These are phyloP conservation scores for Aphis gossypii DNA, from an alignment of 1,140 invertebrate species.

Conservation along the genomic window DNA sequence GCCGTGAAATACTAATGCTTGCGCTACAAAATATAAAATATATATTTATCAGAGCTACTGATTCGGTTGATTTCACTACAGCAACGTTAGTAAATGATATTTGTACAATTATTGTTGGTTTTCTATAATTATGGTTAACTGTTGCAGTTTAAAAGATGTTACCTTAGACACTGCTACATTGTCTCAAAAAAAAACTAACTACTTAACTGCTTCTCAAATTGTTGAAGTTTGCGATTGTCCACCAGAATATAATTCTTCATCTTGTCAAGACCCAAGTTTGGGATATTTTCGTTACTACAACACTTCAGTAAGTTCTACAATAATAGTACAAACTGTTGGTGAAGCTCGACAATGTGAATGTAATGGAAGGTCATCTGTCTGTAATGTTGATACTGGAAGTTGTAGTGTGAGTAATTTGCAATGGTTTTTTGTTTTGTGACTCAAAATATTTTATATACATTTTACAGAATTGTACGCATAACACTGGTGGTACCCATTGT, in stretches of 20 bases:
- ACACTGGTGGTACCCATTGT: slow-evolving; percentile 81
- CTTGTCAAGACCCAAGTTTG: slow-evolving; percentile 85
- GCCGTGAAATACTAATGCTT: slow-evolving; percentile 84
- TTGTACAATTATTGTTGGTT: not conserved
- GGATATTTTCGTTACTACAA: slow-evolving; percentile 82
- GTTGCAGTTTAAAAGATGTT: slow-evolving; percentile 75
- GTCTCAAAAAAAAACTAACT: slow-evolving; percentile 67
- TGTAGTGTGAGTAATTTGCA: slow-evolving; percentile 73
- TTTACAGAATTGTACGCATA: slow-evolving; percentile 73
- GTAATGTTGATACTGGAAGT: slow-evolving; percentile 84
- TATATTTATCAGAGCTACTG: slow-evolving; percentile 79
- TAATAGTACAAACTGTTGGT: slow-evolving; percentile 81
- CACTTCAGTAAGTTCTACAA: slow-evolving; percentile 66
- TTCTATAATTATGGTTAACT: not conserved
- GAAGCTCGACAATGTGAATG: slow-evolving; percentile 82
- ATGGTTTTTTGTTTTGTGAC: not conserved
- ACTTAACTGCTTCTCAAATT: slow-evolving; percentile 66
- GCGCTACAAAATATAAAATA: slow-evolving; percentile 85
- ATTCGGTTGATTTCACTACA: slow-evolving; percentile 72
- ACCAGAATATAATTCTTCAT: slow-evolving; percentile 77
- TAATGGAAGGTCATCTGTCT: slow-evolving; percentile 78
- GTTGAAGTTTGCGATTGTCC: slow-evolving; percentile 92
- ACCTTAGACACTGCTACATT: slow-evolving; percentile 80
- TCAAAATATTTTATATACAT: not conserved
- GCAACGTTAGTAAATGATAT: slow-evolving; percentile 67